Evolutionary conservation across 2,113 vertebrate genomes (phyloP).

Genomic region (Monopterus albus): DNA sequence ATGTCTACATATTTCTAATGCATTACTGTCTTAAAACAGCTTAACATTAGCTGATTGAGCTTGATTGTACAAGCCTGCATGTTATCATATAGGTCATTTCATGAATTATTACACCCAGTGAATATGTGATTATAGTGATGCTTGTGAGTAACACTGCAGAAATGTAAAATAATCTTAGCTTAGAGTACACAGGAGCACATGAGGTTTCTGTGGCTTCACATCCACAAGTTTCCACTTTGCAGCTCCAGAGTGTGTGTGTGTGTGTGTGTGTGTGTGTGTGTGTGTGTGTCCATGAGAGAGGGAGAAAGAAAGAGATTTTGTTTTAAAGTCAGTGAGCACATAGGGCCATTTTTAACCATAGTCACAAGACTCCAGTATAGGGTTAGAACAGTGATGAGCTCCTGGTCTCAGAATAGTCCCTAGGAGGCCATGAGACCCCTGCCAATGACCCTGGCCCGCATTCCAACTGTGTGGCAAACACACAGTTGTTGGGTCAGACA

Average conservation of each 20-base stretch:
- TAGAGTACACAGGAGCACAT: slow-evolving; percentile 29
- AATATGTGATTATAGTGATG: slow-evolving; percentile 15
- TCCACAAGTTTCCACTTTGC: slow-evolving; percentile 44
- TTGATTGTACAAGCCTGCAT: slow-evolving; percentile 22
- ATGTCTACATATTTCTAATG: slow-evolving; percentile 1
- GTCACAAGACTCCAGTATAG: slow-evolving; percentile 83
- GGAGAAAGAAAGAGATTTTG: slow-evolving; percentile 53
- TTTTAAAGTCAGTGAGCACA: slow-evolving; percentile 67
- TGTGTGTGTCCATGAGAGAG: neutral
- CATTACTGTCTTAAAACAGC: slow-evolving; percentile 12
- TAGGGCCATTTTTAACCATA: slow-evolving; percentile 76
- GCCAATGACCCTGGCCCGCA: slow-evolving; percentile 74
- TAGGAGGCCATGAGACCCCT: slow-evolving; percentile 72
- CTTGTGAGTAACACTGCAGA: slow-evolving; percentile 23
- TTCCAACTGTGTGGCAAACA: slow-evolving; percentile 82
- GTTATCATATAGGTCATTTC: neutral
- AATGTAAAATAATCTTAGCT: slow-evolving; percentile 29
- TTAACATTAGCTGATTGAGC: slow-evolving; percentile 27
- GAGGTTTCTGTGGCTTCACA: slow-evolving; percentile 41
- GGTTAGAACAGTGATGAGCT: slow-evolving; percentile 81
- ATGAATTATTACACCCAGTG: slow-evolving; percentile 15
- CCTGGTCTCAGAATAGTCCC: slow-evolving; percentile 81
- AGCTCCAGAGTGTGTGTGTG: slow-evolving; percentile 29
- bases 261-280: slow-evolving; percentile 4
- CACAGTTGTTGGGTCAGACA: slow-evolving; percentile 79